Evolutionary conservation across 2,113 vertebrate genomes (phyloP).

Genomic region (Poicephalus meyeri): DNA sequence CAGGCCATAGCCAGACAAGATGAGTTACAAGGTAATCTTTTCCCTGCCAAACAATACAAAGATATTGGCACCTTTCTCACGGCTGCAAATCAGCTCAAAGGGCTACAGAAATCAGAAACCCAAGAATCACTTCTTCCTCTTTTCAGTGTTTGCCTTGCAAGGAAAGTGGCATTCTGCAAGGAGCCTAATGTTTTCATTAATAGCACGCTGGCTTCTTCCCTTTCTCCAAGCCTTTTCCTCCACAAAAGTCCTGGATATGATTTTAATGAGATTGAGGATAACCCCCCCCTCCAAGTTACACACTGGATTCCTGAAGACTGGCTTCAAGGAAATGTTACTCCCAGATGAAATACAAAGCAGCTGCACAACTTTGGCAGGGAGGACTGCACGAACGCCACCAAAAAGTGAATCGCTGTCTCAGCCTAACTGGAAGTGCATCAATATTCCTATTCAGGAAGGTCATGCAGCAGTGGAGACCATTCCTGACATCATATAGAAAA

Average conservation of each 20-base stretch:
- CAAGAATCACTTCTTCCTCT: not conserved
- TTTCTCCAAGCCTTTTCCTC: slow-evolving; percentile 6
- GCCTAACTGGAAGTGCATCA: slow-evolving; percentile 11
- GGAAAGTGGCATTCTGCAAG: not conserved
- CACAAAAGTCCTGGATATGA: slow-evolving; percentile 6
- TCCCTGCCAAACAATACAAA: slow-evolving; percentile 48
- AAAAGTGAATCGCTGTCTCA: slow-evolving; percentile 14
- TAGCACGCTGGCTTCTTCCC: not conserved
- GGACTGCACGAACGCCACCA: slow-evolving; percentile 18
- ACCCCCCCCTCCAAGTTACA: not conserved
- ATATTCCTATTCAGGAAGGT: not conserved
- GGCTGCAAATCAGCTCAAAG: slow-evolving; percentile 43
- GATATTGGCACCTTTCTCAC: slow-evolving; percentile 46
- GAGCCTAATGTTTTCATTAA: slow-evolving; percentile 12
- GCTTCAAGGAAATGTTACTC: slow-evolving; percentile 40
- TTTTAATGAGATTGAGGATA: slow-evolving; percentile 31
- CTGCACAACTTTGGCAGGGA: slow-evolving; percentile 38
- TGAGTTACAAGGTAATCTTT: slow-evolving; percentile 60
- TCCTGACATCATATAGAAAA: not conserved
- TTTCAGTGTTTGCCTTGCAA: slow-evolving; percentile 9
- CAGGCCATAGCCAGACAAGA: slow-evolving; percentile 53
- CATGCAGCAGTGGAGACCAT: not conserved
- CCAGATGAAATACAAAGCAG: slow-evolving; percentile 58
- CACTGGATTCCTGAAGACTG: slow-evolving; percentile 8
- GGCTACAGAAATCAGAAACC: slow-evolving; percentile 39